Evolutionary conservation across 2,797 vertebrate genomes (phyloP).

Genomic region (Acanthurus leucopareius): DNA sequence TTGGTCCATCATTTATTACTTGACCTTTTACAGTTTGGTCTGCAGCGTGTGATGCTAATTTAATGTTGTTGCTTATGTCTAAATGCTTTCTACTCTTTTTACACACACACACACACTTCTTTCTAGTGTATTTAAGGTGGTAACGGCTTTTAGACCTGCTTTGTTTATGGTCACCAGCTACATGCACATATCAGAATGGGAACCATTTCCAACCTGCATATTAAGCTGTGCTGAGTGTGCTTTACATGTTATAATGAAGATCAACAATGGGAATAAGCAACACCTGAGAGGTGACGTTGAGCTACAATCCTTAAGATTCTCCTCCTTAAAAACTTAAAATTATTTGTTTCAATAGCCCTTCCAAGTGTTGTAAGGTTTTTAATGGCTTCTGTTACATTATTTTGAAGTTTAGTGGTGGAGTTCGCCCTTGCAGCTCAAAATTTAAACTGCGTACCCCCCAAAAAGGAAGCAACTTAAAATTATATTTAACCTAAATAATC

Average conservation of each 20-base stretch:
- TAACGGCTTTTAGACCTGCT: slow-evolving; percentile 26
- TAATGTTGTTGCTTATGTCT: slow-evolving; percentile 16
- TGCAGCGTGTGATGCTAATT: slow-evolving; percentile 31
- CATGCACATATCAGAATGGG: slow-evolving; percentile 11
- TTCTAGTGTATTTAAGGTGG: slow-evolving; percentile 35
- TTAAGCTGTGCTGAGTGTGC: slow-evolving; percentile 42
- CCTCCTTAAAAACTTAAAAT: neutral
- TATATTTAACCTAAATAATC: too few species aligned
- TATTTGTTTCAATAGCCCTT: neutral
- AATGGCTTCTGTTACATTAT: neutral
- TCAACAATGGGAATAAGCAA: slow-evolving; percentile 2
- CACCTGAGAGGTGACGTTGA: slow-evolving; percentile 6
- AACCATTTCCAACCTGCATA: slow-evolving; percentile 44
- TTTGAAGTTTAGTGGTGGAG: neutral
- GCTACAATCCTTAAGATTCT: slow-evolving; percentile 53
- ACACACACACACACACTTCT: slow-evolving; percentile 7
- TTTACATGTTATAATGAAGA: slow-evolving; percentile 26
- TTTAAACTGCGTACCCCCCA: too few species aligned
- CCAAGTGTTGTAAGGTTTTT: neutral
- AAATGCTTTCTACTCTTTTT: slow-evolving; percentile 27
- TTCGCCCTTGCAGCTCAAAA: neutral
- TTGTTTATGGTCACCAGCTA: slow-evolving; percentile 35
- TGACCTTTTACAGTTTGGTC: slow-evolving; percentile 25
- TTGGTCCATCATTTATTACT: slow-evolving; percentile 7
- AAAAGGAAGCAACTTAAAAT: too few species aligned